Evolutionary conservation across 2,113 vertebrate genomes (phyloP), one percentile per base, ranked within the genome.

Genomic region (Phylloscopus trochilus): DNA sequence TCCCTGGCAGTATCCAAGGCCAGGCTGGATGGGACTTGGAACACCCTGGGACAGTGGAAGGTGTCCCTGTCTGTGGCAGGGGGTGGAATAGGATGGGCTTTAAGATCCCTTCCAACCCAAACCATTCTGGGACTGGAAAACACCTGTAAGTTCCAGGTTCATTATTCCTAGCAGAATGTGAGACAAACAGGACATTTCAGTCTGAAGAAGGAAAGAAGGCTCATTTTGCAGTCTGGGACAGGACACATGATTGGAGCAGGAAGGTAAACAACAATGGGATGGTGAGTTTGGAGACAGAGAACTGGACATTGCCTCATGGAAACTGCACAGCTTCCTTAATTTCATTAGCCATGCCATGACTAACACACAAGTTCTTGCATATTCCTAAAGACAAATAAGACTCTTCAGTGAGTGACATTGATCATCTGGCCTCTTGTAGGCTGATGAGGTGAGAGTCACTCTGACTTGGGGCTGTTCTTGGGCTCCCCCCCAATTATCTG

Each of bases 31-130:
- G 0, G 33, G 8, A 8, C 7, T 52, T 81, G 52, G 28, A 46
- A 1, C 19, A 52, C 0, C 3, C n/a, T 67, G 60, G 37, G 7
- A 1, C 0, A 4, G 16, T 53, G 53, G 13, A 3, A 46, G 39
- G 46, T 21, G 52, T 52, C 33, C 27, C 44, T 67, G 37, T 2
- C 31, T 10, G 9, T 7, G 28, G 23, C 31, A 64, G 6, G 33
- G 11, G 4, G 3, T 59, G 39, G 19, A 1, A 8, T 4, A 2
- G 17, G 60, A 30, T 67, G 33, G 4, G 3, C 11, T 68, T 53
- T 47, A 30, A 60, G 13, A 1, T 53, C 16, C 9, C 11, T 89
- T 53, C 39, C 30, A 41, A 26, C 5, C 46, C 39, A 55, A 47
- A 0, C 30, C 21, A 10, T 47, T n/a, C n/a, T 55, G 16, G 26